These are phyloP conservation scores for Erythrolamprus reginae DNA, from an alignment of 2,113 vertebrate genomes.

Conservation along the genomic window DNA sequence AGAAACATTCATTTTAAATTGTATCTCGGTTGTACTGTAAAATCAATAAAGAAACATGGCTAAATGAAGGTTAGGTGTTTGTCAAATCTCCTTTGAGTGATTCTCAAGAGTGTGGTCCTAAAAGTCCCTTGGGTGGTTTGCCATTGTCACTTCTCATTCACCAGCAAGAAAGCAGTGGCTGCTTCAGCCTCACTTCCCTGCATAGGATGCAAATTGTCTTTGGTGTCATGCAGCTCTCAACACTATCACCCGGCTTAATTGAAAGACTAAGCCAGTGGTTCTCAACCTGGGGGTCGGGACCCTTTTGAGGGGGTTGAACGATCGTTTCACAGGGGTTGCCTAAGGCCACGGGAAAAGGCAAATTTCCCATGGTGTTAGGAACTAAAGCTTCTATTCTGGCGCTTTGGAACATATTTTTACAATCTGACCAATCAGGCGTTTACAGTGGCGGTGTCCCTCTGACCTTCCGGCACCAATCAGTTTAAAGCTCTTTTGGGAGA, in stretches of 20 bases:
- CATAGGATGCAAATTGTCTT: not conserved
- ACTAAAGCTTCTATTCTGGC: too few species aligned
- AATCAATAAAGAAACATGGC: constrained; percentile 57
- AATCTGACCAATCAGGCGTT: too few species aligned
- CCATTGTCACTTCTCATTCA: not conserved
- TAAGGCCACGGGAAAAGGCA: too few species aligned
- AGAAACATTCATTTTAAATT: constrained; percentile 29
- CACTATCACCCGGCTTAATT: not conserved
- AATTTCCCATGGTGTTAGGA: too few species aligned
- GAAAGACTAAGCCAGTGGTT: too few species aligned
- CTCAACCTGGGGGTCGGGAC: too few species aligned
- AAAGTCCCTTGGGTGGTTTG: not conserved
- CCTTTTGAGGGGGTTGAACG: too few species aligned
- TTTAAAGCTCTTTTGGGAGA: too few species aligned
- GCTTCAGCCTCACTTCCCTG: not conserved
- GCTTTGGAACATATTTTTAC: too few species aligned
- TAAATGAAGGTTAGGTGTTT: not conserved
- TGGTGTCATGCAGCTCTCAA: not conserved
- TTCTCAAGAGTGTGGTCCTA: not conserved
- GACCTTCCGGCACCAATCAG: too few species aligned
- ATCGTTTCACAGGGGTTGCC: too few species aligned
- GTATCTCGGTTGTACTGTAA: constrained; percentile 56
- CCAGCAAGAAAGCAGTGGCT: not conserved
- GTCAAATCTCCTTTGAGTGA: not conserved
- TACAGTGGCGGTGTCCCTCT: too few species aligned